These are phyloP conservation scores for Lordiphosa fenestrarum DNA, from an alignment of 2,888 invertebrate genomes.

Conservation along the genomic window DNA sequence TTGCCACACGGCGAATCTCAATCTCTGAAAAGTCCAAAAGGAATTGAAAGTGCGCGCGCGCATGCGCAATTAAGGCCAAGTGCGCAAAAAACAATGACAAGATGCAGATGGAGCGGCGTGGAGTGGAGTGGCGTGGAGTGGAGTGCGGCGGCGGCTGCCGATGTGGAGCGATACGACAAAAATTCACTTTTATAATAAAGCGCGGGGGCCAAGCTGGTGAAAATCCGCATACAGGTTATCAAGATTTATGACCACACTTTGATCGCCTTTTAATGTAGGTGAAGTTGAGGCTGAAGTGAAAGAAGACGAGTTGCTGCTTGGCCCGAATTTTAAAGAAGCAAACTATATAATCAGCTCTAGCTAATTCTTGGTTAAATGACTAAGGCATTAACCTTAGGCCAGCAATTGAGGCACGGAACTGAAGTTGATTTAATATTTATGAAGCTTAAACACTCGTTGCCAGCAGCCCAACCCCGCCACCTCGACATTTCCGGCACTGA, in stretches of 20 bases:
- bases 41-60: constrained; percentile 74
- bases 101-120: not conserved
- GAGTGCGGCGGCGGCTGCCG: not conserved
- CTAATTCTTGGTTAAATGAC: no score
- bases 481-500: no score
- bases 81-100: constrained; percentile 43
- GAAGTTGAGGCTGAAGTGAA: constrained; percentile 25
- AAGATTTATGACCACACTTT: constrained; percentile 70
- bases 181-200: constrained; percentile 13
- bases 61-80: constrained; percentile 71
- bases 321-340: not conserved
- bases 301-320: constrained; percentile 27
- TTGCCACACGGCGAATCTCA: constrained; percentile 42
- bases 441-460: no score
- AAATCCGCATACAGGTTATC: constrained; percentile 65
- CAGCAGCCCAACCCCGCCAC: no score
- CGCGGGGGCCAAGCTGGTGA: constrained; percentile 42
- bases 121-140: no score
- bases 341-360: no score
- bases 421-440: no score
- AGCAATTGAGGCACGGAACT: no score
- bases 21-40: constrained; percentile 40
- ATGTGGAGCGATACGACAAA: constrained; percentile 6
- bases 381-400: no score
- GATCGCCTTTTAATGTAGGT: constrained; percentile 54